Conservation (phyloP, 2,113 vertebrate species). For the Nerophis ophidion region DNA sequence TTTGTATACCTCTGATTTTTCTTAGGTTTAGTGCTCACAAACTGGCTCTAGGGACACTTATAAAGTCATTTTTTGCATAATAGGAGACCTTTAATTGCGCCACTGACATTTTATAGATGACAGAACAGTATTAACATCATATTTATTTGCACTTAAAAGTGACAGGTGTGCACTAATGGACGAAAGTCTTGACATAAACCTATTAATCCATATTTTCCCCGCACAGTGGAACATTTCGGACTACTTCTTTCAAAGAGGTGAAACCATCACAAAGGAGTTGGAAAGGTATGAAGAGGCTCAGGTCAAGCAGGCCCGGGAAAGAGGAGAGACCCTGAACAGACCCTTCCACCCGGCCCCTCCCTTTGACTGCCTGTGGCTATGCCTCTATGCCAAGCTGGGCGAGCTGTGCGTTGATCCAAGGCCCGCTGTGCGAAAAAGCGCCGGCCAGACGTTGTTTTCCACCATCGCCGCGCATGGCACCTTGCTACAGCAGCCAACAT, state of each 20-base stretch:
- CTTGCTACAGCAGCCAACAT: slow-evolving; percentile 89
- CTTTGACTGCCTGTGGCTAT: slow-evolving; percentile 96
- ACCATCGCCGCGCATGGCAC: slow-evolving; percentile 95
- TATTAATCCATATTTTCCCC: slow-evolving; percentile 3
- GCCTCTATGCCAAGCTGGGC: slow-evolving; percentile 92
- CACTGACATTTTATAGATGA: slow-evolving; percentile 25
- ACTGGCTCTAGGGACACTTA: too few species aligned
- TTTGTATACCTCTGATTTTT: too few species aligned
- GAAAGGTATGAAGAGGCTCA: slow-evolving; percentile 84
- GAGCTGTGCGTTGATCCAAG: slow-evolving; percentile 93
- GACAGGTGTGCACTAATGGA: neutral
- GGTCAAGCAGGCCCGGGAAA: slow-evolving; percentile 89
- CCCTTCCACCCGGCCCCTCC: slow-evolving; percentile 95
- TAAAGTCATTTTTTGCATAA: too few species aligned
- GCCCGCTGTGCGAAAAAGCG: slow-evolving; percentile 94
- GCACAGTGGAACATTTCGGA: slow-evolving; percentile 98
- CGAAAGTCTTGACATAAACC: neutral
- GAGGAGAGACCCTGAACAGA: slow-evolving; percentile 82
- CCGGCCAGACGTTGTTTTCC: slow-evolving; percentile 93
- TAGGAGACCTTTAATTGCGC: neutral
- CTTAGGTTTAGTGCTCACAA: too few species aligned
- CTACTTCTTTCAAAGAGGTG: slow-evolving; percentile 98
- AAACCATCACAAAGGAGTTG: slow-evolving; percentile 90
- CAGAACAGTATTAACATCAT: slow-evolving; percentile 26
- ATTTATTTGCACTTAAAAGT: slow-evolving; percentile 40